phyloP scores from a whole-genome alignment of 1,140 invertebrate species.

The Rhagoletis pomonella region DNA sequence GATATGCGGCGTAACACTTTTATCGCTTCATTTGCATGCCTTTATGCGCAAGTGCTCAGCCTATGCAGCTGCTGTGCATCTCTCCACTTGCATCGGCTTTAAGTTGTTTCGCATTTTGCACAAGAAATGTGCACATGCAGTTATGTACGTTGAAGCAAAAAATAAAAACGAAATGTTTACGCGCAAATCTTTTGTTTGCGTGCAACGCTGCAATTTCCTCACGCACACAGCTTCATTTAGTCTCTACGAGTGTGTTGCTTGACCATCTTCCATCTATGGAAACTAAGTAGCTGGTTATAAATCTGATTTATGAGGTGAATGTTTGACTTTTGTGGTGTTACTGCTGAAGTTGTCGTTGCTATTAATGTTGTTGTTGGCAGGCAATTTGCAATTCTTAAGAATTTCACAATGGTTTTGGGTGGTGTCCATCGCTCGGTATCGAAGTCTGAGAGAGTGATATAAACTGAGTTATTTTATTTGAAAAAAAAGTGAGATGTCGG shows the following conservation, averaged over 20 bases:
- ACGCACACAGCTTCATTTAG: background rate
- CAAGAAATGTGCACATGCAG: background rate
- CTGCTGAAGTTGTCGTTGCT: background rate
- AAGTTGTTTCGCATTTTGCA: constrained; percentile 7
- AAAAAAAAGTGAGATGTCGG: background rate
- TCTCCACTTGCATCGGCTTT: background rate
- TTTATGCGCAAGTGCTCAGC: constrained; percentile 1
- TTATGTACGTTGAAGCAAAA: background rate
- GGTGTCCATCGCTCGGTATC: background rate
- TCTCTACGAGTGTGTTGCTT: background rate
- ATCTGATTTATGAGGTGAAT: constrained; percentile 53
- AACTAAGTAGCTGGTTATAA: constrained; percentile 49
- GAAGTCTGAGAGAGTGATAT: background rate
- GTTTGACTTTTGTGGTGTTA: constrained; percentile 13
- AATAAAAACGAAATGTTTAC: constrained; percentile 7
- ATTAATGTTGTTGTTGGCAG: constrained; percentile 17
- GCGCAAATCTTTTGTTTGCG: constrained; percentile 58
- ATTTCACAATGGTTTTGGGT: constrained; percentile 31
- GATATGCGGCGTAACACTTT: constrained; percentile 54
- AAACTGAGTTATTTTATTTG: background rate
- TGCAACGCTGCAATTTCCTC: constrained; percentile 56
- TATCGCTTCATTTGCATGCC: constrained; percentile 59
- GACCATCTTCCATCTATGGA: constrained; percentile 2
- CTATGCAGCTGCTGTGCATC: background rate
- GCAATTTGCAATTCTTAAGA: constrained; percentile 40